Base-by-base conservation (phyloP, 2,113 vertebrate species). In the Salvelinus alpinus region DNA sequence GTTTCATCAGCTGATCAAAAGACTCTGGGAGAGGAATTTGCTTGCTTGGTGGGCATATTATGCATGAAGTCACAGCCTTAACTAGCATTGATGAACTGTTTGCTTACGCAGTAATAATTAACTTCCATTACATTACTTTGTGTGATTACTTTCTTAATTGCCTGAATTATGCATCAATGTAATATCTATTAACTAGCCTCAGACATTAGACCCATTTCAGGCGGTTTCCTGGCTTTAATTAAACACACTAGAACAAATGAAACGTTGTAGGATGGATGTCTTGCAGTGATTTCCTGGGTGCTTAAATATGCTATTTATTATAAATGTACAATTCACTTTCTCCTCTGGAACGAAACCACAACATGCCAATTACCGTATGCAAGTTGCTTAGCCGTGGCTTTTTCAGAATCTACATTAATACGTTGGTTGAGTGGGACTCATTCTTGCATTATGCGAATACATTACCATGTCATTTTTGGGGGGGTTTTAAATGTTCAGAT, bases 61-160 rank as follows among this genome's bases (percentile, higher is more conserved):
- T 96, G 93, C 95, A 96, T 94, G 95, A 96, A 96, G 95, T 95
- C 96, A 95, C 95, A 96, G 95, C 95, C 94, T 96, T 97, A 99
- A 97, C 95, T 95, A 97, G 96, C 97, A 97, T 99, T 99, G 98
- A 99, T 99, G 96, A 99, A 99, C 97, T 99, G 97, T 99, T 99
- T 99, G 97, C 96, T 99, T 99, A 99, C 98, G 96, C 96, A 97
- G 97, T 99, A 98, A 99, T 99, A 99, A 99, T 99, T 98, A 99
- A 99, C 98, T 99, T 99, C 96, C 97, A 99, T 99, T 99, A 98
- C 97, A 98, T 99, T 99, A 99, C 96, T 98, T 99, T 99, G 98
- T 99, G 96, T 99, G 98, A 99, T 99, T 99, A 99, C 98, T 98
- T 98, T 99, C 98, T 99, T 99, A 99, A 99, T 99, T 99, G 97